Base-by-base conservation (phyloP, 2,888 invertebrate genomes). In the Lysandra coridon region DNA sequence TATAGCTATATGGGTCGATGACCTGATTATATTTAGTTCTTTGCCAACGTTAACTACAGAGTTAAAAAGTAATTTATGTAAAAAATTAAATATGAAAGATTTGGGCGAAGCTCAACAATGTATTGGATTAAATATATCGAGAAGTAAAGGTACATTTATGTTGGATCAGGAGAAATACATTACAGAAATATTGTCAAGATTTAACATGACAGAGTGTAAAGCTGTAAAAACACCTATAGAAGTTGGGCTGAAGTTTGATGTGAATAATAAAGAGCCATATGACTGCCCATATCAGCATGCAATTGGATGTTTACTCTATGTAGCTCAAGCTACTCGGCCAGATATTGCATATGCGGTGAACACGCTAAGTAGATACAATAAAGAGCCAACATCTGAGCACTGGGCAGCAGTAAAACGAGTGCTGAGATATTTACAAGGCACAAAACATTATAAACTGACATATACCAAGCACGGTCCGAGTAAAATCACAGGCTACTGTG, bases 1-100 rank as follows among this genome's bases (percentile, higher is more conserved):
- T 73, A 80, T 84, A 78, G 83, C 83, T 5, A 78, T 83, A 0
- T 83, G 82, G 81, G 83, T 84, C 1, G 83, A 83, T 81, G 83
- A 83, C 37, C 37, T 37, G 37, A 37, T 37, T 37, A 37, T 83
- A 60, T 78, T 78, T 30, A 62, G 37, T 60, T 37, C 60, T 33
- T 37, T n/a, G 37, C 37, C 37, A 37, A 4, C 37, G 3, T n/a
- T n/a, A n/a, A n/a, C 37, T 37, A 2, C 37, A 37, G 37, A 37
- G 37, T 37, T 37, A 37, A 37, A 37, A 37, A 37, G 37, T 37
- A 4, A 37, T 2, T 37, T 37, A 2, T 37, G 37, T 37, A 37
- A 83, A 79, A 64, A 81, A 53, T 80, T 80, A 37, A 73, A 69
- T 79, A 82, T 82, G 80, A 81, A 82, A 40, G 81, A 81, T 79